Conservation (phyloP, 2,797 vertebrate species). For the Takifugu ocellatus region DNA sequence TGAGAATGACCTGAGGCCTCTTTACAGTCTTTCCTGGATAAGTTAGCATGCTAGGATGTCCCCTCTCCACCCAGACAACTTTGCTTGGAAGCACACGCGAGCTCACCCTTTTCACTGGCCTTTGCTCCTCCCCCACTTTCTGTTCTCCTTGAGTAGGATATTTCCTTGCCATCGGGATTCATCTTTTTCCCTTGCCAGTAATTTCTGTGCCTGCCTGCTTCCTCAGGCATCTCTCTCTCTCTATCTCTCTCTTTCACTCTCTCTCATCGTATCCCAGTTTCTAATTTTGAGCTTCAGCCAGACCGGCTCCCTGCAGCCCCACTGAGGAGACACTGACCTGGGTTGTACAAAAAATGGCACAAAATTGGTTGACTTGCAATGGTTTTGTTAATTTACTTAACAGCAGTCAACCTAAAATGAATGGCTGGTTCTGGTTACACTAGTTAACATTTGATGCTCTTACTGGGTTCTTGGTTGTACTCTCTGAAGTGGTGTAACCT, state of each 20-base stretch:
- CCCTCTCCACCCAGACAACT: slow-evolving; percentile 19
- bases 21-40: slow-evolving; percentile 19
- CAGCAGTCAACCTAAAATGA: too few relatives aligned
- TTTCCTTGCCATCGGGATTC: slow-evolving; percentile 47
- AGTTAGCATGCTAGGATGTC: slow-evolving; percentile 33
- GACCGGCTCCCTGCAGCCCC: slow-evolving; percentile 53
- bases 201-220: slow-evolving; percentile 56
- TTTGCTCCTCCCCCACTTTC: slow-evolving; percentile 43
- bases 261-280: slow-evolving; percentile 55
- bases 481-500: too few relatives aligned
- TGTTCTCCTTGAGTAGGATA: slow-evolving; percentile 42
- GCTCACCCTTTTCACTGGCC: slow-evolving; percentile 42
- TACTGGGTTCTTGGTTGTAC: too few relatives aligned
- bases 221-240: slow-evolving; percentile 51
- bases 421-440: too few relatives aligned
- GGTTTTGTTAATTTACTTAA: too few relatives aligned
- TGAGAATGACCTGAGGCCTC: slow-evolving; percentile 32
- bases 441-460: too few relatives aligned
- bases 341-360: neutral
- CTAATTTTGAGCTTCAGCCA: slow-evolving; percentile 58
- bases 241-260: slow-evolving; percentile 12
- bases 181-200: slow-evolving; percentile 61
- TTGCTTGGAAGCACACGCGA: slow-evolving; percentile 26
- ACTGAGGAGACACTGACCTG: slow-evolving; percentile 43
- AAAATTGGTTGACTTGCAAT: neutral